Conservation (phyloP, 2,797 vertebrate genomes). For the Onychomys torridus region DNA sequence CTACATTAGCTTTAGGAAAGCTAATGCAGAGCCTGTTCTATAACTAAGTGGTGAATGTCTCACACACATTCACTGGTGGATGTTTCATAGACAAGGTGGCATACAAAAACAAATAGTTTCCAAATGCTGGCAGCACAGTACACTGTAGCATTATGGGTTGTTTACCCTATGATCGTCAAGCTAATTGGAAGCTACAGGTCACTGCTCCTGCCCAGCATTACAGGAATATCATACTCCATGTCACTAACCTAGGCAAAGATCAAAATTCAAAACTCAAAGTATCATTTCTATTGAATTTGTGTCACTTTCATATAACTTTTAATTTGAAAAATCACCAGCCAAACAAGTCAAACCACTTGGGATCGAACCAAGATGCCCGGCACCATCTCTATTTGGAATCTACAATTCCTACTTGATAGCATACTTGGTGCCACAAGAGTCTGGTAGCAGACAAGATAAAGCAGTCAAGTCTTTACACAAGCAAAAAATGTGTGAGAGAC, state of each 20-base stretch:
- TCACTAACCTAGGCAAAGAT: not conserved
- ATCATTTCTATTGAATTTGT: not conserved
- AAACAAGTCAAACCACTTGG: not conserved
- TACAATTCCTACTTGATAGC: not conserved
- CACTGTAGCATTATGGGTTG: not conserved
- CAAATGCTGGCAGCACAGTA: not conserved
- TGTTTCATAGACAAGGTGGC: not conserved
- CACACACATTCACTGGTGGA: not conserved
- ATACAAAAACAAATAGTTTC: not conserved
- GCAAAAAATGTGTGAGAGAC: not conserved
- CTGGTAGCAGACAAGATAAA: not conserved
- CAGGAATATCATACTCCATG: not conserved
- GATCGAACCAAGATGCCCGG: not conserved
- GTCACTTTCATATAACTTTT: not conserved
- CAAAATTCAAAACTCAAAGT: not conserved
- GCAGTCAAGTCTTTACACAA: not conserved
- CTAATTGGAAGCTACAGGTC: not conserved
- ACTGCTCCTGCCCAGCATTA: not conserved
- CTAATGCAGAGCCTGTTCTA: not conserved
- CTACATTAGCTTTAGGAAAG: not conserved
- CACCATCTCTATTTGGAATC: not conserved
- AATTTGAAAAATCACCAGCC: not conserved
- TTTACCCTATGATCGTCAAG: not conserved
- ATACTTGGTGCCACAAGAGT: not conserved
- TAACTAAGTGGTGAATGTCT: not conserved